These are phyloP conservation scores for Balearica regulorum DNA, from an alignment of 2,797 vertebrate genomes.

Conservation along the genomic window DNA sequence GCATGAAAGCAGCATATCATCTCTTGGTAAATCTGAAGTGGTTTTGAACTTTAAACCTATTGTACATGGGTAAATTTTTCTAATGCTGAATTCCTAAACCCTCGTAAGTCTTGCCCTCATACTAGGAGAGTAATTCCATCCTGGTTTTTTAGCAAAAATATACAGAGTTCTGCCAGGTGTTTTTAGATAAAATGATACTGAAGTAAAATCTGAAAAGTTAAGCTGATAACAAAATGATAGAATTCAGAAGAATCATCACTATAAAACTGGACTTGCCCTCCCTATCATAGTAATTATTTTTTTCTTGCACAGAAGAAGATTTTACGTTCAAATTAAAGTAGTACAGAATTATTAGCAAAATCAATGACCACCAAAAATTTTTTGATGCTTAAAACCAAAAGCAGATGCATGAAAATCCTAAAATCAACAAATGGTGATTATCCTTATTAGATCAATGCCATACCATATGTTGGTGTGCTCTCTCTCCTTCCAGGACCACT, in stretches of 20 bases:
- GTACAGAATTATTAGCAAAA: neutral
- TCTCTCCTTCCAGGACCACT: constrained; percentile 88
- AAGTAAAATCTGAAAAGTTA: neutral
- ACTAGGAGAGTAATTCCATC: neutral
- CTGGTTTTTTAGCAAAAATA: neutral
- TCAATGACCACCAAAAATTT: neutral
- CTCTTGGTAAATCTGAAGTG: neutral
- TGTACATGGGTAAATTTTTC: neutral
- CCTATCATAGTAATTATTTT: neutral
- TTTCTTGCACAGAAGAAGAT: neutral
- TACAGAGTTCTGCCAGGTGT: neutral
- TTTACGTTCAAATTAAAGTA: neutral
- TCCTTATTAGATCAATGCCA: neutral
- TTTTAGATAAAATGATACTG: neutral
- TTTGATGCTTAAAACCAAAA: neutral
- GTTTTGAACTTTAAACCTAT: neutral
- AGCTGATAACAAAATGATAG: neutral
- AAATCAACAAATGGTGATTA: neutral
- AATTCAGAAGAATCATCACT: neutral
- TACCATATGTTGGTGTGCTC: constrained; percentile 95
- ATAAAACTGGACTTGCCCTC: neutral
- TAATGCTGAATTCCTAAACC: neutral
- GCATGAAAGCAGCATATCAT: neutral
- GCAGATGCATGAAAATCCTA: neutral
- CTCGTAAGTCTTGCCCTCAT: neutral